phyloP scores from a whole-genome alignment of 1,140 invertebrate species.

The Sycophaga agraensis region DNA sequence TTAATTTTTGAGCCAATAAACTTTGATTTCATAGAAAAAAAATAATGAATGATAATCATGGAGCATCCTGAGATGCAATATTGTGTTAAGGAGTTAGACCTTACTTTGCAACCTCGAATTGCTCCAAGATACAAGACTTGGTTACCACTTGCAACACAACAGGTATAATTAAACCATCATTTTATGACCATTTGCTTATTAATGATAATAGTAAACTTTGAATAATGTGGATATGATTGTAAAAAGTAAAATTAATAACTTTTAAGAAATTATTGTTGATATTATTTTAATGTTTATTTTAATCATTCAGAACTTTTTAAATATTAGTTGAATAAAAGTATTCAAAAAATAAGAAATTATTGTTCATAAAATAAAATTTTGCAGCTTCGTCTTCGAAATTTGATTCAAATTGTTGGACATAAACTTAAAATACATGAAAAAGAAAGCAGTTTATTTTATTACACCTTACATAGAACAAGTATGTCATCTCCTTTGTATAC shows the following conservation, averaged over 20 bases:
- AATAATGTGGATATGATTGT: too few relatives aligned
- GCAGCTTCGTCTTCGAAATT: constrained; percentile 69
- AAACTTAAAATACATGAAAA: constrained; percentile 56
- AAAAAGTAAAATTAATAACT: too few relatives aligned
- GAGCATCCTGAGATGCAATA: constrained; percentile 45
- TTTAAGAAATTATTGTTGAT: too few relatives aligned
- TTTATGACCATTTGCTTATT: too few relatives aligned
- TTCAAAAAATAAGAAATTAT: not conserved
- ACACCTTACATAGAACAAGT: constrained; percentile 75
- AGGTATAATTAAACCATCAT: constrained; percentile 38
- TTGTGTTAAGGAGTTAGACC: constrained; percentile 51
- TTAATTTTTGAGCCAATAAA: too few relatives aligned
- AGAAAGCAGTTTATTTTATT: constrained; percentile 65
- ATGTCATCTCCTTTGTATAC: constrained; percentile 86
- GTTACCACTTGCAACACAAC: constrained; percentile 53
- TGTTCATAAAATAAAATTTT: not conserved
- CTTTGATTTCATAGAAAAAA: not conserved
- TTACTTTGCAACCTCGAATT: constrained; percentile 50
- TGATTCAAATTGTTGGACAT: constrained; percentile 70
- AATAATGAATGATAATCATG: constrained; percentile 40
- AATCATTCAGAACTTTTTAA: too few relatives aligned
- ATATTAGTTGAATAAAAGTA: too few relatives aligned
- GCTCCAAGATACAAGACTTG: constrained; percentile 52
- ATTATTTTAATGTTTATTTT: not conserved
- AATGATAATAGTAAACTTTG: too few relatives aligned